These are phyloP conservation scores for Plagodis pulveraria DNA, from an alignment of 2,888 invertebrate genomes.

Conservation along the genomic window DNA sequence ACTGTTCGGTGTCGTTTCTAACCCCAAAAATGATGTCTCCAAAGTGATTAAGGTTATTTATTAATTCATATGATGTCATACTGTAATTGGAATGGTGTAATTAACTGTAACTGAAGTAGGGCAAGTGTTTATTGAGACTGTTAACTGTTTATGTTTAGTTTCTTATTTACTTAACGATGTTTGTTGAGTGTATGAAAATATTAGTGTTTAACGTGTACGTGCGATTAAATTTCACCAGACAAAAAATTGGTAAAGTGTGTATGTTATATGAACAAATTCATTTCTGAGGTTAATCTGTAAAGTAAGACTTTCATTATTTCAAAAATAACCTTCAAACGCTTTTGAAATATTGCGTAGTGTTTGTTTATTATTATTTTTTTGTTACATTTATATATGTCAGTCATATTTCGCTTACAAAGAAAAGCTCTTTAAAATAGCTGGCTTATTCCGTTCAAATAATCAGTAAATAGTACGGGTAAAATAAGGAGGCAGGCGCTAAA, in stretches of 20 bases:
- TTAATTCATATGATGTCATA: constrained; percentile 16
- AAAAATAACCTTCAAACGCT: too few relatives aligned
- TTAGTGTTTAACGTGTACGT: constrained; percentile 7
- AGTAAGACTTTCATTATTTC: too few relatives aligned
- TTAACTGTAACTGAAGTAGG: constrained; percentile 11
- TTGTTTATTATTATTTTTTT: too few relatives aligned
- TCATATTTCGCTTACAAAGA: too few relatives aligned
- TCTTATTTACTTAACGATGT: background rate
- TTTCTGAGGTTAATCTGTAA: too few relatives aligned
- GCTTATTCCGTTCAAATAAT: too few relatives aligned
- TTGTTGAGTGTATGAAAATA: constrained; percentile 4
- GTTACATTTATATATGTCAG: too few relatives aligned
- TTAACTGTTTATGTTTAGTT: constrained; percentile 8
- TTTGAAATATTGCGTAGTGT: too few relatives aligned
- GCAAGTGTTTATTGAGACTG: constrained; percentile 8
- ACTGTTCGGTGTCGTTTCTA: constrained; percentile 16
- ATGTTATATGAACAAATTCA: too few relatives aligned
- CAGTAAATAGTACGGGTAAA: too few relatives aligned
- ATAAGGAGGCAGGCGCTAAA: too few relatives aligned
- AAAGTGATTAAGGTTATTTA: constrained; percentile 10
- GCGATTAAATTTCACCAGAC: background rate
- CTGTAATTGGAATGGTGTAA: constrained; percentile 17
- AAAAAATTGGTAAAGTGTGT: background rate
- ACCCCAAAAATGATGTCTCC: constrained; percentile 16
- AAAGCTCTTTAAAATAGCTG: too few relatives aligned